phyloP scores from a whole-genome alignment of 2,797 vertebrate species.

The Thripadectes ignobilis region DNA sequence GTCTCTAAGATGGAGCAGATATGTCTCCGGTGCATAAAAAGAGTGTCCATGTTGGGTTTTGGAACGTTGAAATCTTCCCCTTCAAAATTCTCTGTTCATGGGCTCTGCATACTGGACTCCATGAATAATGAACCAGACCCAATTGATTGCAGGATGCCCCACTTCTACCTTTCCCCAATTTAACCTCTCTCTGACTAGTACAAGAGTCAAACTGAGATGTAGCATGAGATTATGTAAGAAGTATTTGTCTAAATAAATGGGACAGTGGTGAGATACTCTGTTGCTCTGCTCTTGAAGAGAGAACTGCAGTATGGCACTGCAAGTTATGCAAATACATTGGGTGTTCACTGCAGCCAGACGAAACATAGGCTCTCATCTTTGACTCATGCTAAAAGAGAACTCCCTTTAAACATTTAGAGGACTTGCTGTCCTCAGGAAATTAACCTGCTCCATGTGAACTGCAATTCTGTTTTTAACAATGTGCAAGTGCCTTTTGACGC shows the following conservation, averaged over 20 bases:
- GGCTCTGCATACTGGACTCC: background rate
- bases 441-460: conserved; percentile 18
- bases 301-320: background rate
- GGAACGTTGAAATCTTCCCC: background rate
- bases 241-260: background rate
- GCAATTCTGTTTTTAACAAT: conserved; percentile 6
- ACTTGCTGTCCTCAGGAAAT: conserved; percentile 7
- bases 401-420: background rate
- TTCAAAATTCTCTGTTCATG: background rate
- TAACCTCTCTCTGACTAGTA: background rate
- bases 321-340: background rate
- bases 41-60: background rate
- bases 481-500: conserved; percentile 12
- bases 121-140: background rate
- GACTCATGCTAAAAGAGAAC: conserved; percentile 50
- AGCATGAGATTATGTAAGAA: background rate
- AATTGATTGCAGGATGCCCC: background rate
- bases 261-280: background rate
- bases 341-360: background rate
- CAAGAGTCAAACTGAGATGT: background rate
- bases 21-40: background rate
- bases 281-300: background rate
- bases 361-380: conserved; percentile 31
- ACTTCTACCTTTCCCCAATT: background rate
- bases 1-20: background rate